These are phyloP conservation scores for Pecten maximus DNA, from an alignment of 2,888 invertebrate species.

Conservation along the genomic window DNA sequence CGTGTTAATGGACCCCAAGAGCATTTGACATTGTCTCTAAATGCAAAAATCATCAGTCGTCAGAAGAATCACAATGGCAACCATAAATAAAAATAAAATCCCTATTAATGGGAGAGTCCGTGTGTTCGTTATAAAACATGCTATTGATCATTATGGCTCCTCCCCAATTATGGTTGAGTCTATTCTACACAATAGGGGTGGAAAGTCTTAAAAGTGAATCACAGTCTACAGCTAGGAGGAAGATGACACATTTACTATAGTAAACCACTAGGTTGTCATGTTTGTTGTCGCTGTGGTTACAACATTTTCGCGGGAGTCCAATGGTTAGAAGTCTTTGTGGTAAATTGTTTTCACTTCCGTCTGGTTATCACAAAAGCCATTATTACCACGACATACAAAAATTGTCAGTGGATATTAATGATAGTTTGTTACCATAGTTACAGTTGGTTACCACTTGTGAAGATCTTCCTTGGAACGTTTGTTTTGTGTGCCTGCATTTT, in stretches of 20 bases:
- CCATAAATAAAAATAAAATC: slow-evolving; percentile 22
- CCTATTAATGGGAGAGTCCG: slow-evolving; percentile 18
- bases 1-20: background rate
- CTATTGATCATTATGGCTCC: slow-evolving; percentile 16
- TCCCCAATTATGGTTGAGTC: slow-evolving; percentile 13
- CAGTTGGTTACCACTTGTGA: background rate
- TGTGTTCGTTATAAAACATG: background rate
- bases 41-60: background rate
- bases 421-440: background rate
- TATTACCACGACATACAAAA: background rate
- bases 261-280: background rate
- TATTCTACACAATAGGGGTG: slow-evolving; percentile 7
- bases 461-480: background rate
- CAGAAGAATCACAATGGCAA: background rate
- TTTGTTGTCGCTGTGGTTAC: background rate
- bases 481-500: background rate
- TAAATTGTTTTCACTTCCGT: too few relatives aligned
- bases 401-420: background rate
- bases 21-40: background rate
- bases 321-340: too few relatives aligned
- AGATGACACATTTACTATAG: background rate
- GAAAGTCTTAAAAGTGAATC: slow-evolving; percentile 22
- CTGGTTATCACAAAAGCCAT: background rate
- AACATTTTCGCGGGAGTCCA: background rate
- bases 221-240: slow-evolving; percentile 32